Evolutionary conservation across 2,113 vertebrate genomes (phyloP).

Genomic region (Eclectus roratus): DNA sequence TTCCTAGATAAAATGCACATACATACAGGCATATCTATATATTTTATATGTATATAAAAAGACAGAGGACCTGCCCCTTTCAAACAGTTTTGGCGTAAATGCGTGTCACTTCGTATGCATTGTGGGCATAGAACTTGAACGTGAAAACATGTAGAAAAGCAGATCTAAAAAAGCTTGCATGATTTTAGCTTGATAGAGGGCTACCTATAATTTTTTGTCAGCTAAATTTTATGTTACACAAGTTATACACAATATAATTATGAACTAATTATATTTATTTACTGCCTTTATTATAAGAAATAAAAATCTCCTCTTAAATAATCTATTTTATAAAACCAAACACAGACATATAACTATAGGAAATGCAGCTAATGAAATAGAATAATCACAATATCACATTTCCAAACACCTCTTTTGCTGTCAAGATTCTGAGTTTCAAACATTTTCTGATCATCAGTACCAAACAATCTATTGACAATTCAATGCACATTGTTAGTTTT

Average conservation of each 20-base stretch:
- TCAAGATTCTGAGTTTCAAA: neutral
- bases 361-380: neutral
- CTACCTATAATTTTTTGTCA: neutral
- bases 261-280: neutral
- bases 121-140: neutral
- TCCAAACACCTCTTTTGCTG: neutral
- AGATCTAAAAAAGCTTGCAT: neutral
- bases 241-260: neutral
- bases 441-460: neutral
- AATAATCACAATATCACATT: neutral
- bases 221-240: neutral
- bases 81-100: neutral
- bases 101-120: neutral
- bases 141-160: neutral
- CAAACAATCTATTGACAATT: neutral
- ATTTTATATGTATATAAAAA: neutral
- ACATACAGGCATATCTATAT: neutral
- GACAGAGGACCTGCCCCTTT: neutral
- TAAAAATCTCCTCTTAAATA: neutral
- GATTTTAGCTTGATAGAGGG: neutral
- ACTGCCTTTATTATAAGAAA: neutral
- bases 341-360: neutral
- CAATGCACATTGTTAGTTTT: neutral
- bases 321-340: neutral
- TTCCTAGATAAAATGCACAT: neutral